Conservation (phyloP, 2,113 vertebrate genomes). For the Catharus fuscescens region DNA sequence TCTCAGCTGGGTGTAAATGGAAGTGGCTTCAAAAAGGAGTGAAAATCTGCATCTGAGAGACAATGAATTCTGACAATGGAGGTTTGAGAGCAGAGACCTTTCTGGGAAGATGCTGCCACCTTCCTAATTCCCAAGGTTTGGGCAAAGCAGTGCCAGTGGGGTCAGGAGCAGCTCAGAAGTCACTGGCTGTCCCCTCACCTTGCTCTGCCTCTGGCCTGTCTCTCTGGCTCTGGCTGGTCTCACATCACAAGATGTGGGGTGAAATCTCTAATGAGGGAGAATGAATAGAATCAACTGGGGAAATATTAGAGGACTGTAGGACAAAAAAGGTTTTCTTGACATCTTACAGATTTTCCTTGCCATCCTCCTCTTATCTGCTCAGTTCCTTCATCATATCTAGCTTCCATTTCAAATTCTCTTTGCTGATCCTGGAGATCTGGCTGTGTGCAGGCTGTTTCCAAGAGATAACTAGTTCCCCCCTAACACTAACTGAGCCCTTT, state of each 20-base stretch:
- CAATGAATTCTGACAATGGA: neutral
- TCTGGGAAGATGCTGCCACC: neutral
- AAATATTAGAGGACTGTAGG: neutral
- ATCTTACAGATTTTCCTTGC: neutral
- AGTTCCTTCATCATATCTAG: neutral
- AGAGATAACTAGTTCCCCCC: neutral
- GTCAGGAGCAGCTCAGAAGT: neutral
- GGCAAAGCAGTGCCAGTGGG: neutral
- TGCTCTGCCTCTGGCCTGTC: neutral
- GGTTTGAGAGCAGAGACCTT: neutral
- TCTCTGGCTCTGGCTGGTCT: neutral
- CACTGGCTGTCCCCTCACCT: neutral
- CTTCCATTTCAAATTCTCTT: neutral
- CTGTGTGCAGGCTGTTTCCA: neutral
- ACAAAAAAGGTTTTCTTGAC: neutral
- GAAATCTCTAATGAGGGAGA: neutral
- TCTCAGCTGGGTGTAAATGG: neutral
- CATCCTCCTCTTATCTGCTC: neutral
- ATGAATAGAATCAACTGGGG: neutral
- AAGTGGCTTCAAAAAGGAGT: neutral
- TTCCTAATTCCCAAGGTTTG: neutral
- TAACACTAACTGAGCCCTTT: neutral
- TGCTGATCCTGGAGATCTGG: neutral
- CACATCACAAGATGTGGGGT: neutral
- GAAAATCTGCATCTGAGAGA: neutral